These are phyloP conservation scores for Macrotis lagotis DNA, from an alignment of 2,113 vertebrate genomes.

Conservation along the genomic window DNA sequence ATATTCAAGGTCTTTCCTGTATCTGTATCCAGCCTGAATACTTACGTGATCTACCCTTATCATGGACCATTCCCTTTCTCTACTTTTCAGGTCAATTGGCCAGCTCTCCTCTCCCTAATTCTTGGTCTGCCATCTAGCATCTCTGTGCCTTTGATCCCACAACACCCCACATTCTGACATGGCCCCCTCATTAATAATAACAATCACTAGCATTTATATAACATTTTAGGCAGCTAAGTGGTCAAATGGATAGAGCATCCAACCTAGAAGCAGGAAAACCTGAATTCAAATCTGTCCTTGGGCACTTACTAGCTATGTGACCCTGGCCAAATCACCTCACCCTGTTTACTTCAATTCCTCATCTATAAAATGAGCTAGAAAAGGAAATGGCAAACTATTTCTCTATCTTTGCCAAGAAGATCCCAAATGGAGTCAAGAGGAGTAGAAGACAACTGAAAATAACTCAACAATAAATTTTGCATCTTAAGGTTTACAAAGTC, in stretches of 20 bases:
- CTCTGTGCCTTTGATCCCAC: background rate
- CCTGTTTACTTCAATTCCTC: background rate
- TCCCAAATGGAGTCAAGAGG: background rate
- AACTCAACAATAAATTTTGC: background rate
- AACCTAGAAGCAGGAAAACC: background rate
- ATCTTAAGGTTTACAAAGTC: background rate
- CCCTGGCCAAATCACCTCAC: background rate
- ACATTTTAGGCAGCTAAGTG: background rate
- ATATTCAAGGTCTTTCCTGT: background rate
- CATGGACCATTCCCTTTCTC: background rate
- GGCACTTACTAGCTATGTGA: background rate
- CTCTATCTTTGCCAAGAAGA: background rate
- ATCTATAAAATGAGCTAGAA: background rate
- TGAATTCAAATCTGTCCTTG: background rate
- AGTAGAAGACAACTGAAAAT: background rate
- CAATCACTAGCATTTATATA: background rate
- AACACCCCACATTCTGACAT: background rate
- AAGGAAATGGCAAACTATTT: background rate
- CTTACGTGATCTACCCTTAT: background rate
- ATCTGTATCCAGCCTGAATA: background rate
- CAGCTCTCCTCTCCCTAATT: background rate
- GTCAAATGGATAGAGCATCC: background rate
- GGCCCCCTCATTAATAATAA: background rate
- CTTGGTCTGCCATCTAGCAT: background rate
- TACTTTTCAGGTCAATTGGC: background rate